Base-by-base conservation (phyloP, 2,113 vertebrate genomes). In the Esox niger region DNA sequence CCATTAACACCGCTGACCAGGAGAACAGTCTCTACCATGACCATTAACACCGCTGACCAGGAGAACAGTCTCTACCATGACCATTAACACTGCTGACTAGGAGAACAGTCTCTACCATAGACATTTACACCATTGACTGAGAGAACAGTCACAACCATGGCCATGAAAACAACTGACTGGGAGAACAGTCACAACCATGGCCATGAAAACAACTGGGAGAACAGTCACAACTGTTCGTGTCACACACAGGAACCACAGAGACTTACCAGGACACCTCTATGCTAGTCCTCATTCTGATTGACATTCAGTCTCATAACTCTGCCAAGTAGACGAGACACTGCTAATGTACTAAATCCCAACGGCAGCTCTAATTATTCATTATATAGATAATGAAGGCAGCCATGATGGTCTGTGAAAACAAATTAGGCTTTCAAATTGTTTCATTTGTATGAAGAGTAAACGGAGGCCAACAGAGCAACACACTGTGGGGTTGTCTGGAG, bases 281-380 rank as follows among this genome's bases (percentile, higher is more conserved):
- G 74, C 67, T 46, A 76, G 66, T 31, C 29, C 30, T 59, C 38
- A 59, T 49, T 26, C n/a, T 31, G 38, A 60, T 67, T 60, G 73
- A 33, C 70, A 64, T 77, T 66, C n/a, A 49, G 75, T 66, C 64
- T 58, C 10, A 70, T 68, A 58, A 46, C 38, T 33, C 9, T 63
- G 62, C 65, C 73, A 78, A 66, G 65, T 38, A 74, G 66, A 30
- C 27, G 71, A 75, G 31, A 71, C 6, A 65, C 66, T 58, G 56
- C 6, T 17, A 32, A 74, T 79, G 73, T 58, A 56, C 4, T 13
- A 32, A 74, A 77, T 73, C 60, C 74, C 65, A 67, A n/a, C 29
- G 38, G 55, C 58, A 64, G 62, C 57, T 64, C 23, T 58, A 76
- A 76, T 73, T 78, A 79, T 74, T 80, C 74, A 77, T 75, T 64